These are phyloP conservation scores for Oreotrochilus melanogaster DNA, from an alignment of 2,113 vertebrate genomes.

Conservation along the genomic window DNA sequence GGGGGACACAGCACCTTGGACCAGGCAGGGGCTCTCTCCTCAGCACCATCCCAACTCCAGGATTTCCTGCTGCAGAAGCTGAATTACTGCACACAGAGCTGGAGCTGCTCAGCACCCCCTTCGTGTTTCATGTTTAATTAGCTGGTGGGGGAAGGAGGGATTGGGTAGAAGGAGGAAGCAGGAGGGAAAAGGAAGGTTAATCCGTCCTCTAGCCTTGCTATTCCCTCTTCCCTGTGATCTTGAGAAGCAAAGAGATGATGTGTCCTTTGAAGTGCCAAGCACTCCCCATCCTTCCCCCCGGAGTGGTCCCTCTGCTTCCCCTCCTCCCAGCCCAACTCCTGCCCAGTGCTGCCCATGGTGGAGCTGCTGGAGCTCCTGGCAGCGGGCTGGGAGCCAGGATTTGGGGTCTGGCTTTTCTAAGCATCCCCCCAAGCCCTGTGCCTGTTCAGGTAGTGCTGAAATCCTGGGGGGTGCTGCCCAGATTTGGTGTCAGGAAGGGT, in stretches of 20 bases:
- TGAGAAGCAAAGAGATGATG: slow-evolving; percentile 46
- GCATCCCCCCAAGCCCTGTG: background rate
- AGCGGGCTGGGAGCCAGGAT: rapidly evolving
- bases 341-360: background rate
- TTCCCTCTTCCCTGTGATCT: slow-evolving; percentile 56
- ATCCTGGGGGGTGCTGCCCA: background rate
- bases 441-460: background rate
- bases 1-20: background rate
- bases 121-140: slow-evolving; percentile 64
- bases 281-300: background rate
- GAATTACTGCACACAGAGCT: background rate
- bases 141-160: slow-evolving; percentile 38
- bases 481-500: rapidly evolving
- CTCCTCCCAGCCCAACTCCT: background rate
- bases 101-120: slow-evolving; percentile 18
- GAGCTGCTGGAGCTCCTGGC: background rate
- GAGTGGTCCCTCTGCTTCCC: background rate
- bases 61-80: background rate
- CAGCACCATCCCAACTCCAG: background rate
- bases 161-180: slow-evolving; percentile 40
- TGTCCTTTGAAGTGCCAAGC: slow-evolving; percentile 66
- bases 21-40: rapidly evolving
- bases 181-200: slow-evolving; percentile 67
- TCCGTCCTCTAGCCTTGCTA: slow-evolving; percentile 56
- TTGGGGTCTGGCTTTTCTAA: background rate